phyloP scores from a whole-genome alignment of 2,888 invertebrate species.

The Timandra comae region DNA sequence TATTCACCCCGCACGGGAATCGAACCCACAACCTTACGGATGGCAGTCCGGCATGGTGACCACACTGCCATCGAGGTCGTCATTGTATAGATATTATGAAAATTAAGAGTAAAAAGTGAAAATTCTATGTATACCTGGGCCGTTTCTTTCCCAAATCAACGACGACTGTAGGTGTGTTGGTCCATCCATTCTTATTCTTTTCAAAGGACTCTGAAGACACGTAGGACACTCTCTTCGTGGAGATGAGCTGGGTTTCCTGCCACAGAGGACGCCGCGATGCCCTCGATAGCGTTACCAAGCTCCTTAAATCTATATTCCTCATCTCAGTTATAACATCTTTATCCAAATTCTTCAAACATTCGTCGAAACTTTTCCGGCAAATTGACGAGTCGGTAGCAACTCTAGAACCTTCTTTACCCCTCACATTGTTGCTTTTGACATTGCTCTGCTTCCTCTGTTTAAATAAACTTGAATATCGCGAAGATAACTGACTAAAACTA shows the following conservation, averaged over 20 bases:
- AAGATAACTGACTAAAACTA: conserved; percentile 69
- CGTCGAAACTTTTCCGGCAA: conserved; percentile 59
- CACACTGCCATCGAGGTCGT: no score
- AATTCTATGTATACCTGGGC: conserved; percentile 27
- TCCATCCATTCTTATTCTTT: conserved; percentile 64
- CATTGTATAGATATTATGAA: no score
- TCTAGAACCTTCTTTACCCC: conserved; percentile 40
- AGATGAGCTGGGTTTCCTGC: conserved; percentile 30
- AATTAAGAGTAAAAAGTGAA: no score
- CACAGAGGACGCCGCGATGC: conserved; percentile 26
- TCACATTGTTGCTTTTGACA: conserved; percentile 53
- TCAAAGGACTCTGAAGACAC: conserved; percentile 58
- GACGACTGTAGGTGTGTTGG: conserved; percentile 33
- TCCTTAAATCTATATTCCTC: conserved; percentile 46
- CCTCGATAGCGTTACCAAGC: conserved; percentile 35
- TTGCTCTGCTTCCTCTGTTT: conserved; percentile 58
- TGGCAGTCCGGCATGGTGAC: no score
- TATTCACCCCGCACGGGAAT: no score
- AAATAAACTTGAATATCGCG: conserved; percentile 62
- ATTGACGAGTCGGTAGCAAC: conserved; percentile 45
- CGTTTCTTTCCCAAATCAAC: conserved; percentile 37
- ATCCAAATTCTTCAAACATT: conserved; percentile 59
- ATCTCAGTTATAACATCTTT: conserved; percentile 60
- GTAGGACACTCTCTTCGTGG: conserved; percentile 50
- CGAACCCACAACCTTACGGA: no score